Conservation (phyloP, 2,113 vertebrate genomes). For the Myiagra hebetior region DNA sequence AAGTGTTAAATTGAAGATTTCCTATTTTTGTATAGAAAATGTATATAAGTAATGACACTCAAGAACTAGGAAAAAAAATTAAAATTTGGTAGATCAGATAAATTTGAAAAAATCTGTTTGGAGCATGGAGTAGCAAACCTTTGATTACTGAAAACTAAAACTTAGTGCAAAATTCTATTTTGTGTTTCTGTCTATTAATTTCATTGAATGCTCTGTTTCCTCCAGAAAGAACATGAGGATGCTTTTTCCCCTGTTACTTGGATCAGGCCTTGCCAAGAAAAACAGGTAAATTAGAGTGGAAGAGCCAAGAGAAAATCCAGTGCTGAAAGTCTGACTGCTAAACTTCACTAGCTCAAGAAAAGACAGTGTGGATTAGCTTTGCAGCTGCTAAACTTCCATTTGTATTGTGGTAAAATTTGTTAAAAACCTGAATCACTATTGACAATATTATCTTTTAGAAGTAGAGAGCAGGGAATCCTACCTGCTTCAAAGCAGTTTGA, state of each 20-base stretch:
- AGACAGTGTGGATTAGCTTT: background rate
- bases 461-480: background rate
- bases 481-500: background rate
- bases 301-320: background rate
- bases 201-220: background rate
- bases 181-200: background rate
- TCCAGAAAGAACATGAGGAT: background rate
- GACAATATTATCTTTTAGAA: background rate
- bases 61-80: background rate
- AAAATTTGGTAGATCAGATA: background rate
- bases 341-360: background rate
- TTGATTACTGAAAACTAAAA: background rate
- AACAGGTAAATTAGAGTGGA: background rate
- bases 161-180: background rate
- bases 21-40: background rate
- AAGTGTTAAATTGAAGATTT: background rate
- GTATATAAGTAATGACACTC: background rate
- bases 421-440: background rate
- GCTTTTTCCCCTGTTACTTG: rapidly evolving
- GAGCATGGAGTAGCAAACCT: background rate
- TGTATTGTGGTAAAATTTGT: background rate
- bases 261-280: background rate
- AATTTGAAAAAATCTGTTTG: background rate
- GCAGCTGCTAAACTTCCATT: background rate
- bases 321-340: background rate